Evolutionary conservation across 2,113 vertebrate species (phyloP).

Genomic region (Peucedramus taeniatus): DNA sequence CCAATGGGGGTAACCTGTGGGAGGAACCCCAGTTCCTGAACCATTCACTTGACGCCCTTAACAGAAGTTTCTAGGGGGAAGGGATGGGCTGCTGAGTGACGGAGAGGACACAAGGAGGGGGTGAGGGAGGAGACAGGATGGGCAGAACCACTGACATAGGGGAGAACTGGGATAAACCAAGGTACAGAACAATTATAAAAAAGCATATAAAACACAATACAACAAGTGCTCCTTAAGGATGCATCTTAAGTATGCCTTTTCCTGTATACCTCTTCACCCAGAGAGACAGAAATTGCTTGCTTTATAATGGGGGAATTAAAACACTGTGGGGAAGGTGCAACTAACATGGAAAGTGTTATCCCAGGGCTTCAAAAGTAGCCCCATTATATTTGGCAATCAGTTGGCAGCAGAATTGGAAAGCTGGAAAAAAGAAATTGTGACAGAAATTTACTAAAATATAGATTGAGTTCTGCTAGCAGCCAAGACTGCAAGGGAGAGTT

Average conservation of each 20-base stretch:
- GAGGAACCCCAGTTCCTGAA: no score
- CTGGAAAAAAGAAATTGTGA: not conserved
- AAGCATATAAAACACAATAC: no score
- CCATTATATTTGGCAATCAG: not conserved
- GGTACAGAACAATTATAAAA: no score
- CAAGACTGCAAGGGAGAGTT: not conserved
- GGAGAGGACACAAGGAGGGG: no score
- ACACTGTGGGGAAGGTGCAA: not conserved
- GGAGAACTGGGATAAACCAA: no score
- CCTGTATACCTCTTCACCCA: not conserved
- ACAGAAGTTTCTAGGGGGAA: no score
- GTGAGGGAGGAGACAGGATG: no score
- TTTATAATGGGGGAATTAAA: not conserved
- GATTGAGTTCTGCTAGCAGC: not conserved
- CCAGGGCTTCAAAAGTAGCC: not conserved
- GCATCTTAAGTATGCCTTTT: not conserved
- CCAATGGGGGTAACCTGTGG: no score
- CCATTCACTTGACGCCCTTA: no score
- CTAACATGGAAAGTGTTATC: fast-evolving
- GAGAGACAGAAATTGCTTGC: not conserved
- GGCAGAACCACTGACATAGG: no score
- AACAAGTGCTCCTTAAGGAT: not conserved
- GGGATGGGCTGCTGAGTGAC: no score
- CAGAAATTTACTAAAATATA: not conserved
- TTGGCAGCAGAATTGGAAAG: not conserved